A percentile compares a stretch with the other conserved stretches of the same genome.
These are phyloP conservation scores for Oryctes rhinoceros DNA, from an alignment of 1,140 invertebrate genomes.

Conservation along the genomic window DNA sequence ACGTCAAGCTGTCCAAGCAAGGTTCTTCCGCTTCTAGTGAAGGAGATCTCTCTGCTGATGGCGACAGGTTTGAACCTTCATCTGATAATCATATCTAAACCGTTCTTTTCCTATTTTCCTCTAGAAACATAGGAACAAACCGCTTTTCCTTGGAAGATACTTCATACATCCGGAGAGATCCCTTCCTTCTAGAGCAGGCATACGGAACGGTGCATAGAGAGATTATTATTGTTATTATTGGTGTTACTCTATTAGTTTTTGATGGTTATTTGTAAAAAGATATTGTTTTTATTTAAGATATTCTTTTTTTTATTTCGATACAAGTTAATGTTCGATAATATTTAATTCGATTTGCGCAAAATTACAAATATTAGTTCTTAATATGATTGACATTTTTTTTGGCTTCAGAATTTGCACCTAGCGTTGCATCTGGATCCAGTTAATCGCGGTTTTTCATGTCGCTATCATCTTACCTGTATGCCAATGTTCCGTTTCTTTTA, in stretches of 20 bases:
- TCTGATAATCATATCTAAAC: neutral
- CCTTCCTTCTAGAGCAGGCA: neutral
- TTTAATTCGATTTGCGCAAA: too few species aligned
- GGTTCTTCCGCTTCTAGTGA: conserved; percentile 92
- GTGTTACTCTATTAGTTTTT: neutral
- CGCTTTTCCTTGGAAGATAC: neutral
- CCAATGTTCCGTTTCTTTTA: too few species aligned
- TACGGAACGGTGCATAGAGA: conserved; percentile 5
- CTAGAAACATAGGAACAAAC: neutral
- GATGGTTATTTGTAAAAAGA: neutral
- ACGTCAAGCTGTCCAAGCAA: conserved; percentile 80
- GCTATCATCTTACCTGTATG: too few species aligned
- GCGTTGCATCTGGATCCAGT: too few species aligned
- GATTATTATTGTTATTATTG: neutral
- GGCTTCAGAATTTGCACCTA: too few species aligned
- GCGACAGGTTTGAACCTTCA: conserved; percentile 73
- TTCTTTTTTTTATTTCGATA: neutral
- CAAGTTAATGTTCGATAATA: too few species aligned
- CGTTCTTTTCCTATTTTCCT: neutral
- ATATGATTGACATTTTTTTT: too few species aligned
- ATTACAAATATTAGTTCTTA: too few species aligned
- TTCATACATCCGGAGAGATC: neutral
- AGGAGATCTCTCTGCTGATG: conserved; percentile 85
- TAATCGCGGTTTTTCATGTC: too few species aligned
- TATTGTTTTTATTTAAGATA: neutral